Evolutionary conservation across 2,888 invertebrate species (phyloP).

Genomic region (Pandemis corylana): DNA sequence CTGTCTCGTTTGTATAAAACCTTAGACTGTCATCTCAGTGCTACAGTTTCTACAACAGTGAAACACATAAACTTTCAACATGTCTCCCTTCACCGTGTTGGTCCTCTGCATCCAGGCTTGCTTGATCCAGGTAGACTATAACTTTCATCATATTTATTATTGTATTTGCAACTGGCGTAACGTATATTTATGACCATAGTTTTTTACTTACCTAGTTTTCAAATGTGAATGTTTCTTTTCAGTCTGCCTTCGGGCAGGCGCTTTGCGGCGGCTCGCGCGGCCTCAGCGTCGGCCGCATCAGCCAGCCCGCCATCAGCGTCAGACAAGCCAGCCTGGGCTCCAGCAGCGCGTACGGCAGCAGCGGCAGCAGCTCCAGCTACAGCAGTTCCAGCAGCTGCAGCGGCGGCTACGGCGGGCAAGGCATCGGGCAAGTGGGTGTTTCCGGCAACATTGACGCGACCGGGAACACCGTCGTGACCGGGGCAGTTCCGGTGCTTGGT

Average conservation of each 20-base stretch:
- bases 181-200: background rate
- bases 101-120: conserved; percentile 59
- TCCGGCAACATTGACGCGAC: conserved; percentile 47
- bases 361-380: conserved; percentile 28
- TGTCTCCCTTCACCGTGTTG: conserved; percentile 54
- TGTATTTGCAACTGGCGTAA: background rate
- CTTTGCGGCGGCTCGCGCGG: background rate
- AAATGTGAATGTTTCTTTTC: background rate
- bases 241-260: background rate
- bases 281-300: background rate
- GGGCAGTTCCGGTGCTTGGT: conserved; percentile 42
- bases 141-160: background rate
- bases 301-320: background rate
- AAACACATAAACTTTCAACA: conserved; percentile 44
- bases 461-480: conserved; percentile 32
- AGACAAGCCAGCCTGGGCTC: background rate
- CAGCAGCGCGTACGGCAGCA: background rate
- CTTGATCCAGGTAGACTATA: conserved; percentile 53
- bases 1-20: background rate
- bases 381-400: conserved; percentile 42
- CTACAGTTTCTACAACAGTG: conserved; percentile 5
- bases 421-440: conserved; percentile 50
- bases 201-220: background rate
- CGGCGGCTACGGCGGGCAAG: conserved; percentile 27
- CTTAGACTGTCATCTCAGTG: background rate